Percentiles rank a stretch among this genome's conserved stretches.
Conservation (phyloP, 2,888 invertebrate genomes). For the Syrphus vitripennis region DNA sequence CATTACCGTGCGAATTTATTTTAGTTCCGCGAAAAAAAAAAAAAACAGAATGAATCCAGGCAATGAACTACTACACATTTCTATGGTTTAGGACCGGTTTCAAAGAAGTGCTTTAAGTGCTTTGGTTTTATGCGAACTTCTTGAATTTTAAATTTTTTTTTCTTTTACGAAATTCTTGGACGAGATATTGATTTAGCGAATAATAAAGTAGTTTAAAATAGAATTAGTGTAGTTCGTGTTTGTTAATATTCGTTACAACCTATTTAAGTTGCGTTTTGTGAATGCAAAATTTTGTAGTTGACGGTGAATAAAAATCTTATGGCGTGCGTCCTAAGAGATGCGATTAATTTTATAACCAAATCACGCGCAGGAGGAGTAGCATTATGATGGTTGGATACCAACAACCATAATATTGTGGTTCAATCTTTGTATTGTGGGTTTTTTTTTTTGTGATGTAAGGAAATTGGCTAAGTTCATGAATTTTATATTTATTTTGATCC, state of each 20-base stretch:
- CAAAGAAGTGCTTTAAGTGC: neutral
- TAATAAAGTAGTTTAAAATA: too few relatives aligned
- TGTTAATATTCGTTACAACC: neutral
- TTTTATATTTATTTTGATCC: constrained; percentile 32
- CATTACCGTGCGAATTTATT: constrained; percentile 48
- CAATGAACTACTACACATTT: constrained; percentile 66
- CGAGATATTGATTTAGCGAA: constrained; percentile 9
- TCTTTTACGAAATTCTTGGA: constrained; percentile 15
- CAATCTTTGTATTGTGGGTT: neutral
- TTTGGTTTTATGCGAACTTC: neutral
- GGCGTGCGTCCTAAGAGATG: constrained; percentile 50
- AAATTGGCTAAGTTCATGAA: constrained; percentile 27
- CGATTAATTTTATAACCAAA: constrained; percentile 48
- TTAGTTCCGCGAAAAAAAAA: neutral
- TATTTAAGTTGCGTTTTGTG: constrained; percentile 6
- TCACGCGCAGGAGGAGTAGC: constrained; percentile 43
- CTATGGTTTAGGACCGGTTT: constrained; percentile 29
- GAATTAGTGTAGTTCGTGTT: neutral
- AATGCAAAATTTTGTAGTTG: constrained; percentile 39
- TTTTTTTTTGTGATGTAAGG: constrained; percentile 42
- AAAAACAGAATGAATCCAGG: neutral
- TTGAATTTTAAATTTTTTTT: constrained; percentile 31
- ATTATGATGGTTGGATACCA: neutral
- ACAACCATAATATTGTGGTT: neutral
- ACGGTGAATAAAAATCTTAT: neutral